Evolutionary conservation across 2,113 vertebrate species (phyloP).

Genomic region (Archilochus colubris): DNA sequence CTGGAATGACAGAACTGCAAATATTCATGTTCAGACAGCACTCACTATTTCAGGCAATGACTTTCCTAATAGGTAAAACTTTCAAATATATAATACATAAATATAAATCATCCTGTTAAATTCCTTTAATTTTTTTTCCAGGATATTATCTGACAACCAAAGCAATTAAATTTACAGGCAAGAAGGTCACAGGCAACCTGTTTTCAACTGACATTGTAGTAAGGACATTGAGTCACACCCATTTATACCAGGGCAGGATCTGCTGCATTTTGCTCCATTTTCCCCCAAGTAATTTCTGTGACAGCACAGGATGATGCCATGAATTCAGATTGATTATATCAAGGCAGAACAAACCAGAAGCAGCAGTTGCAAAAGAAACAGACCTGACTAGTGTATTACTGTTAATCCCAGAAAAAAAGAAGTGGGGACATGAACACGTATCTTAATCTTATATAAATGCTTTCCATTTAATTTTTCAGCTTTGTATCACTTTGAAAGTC

Average conservation of each 20-base stretch:
- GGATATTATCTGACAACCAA: not conserved
- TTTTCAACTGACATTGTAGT: not conserved
- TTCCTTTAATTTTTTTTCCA: not conserved
- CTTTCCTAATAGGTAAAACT: conserved; percentile 49
- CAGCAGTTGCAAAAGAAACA: not conserved
- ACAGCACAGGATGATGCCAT: not conserved
- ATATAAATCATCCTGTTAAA: conserved; percentile 27
- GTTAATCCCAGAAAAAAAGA: not conserved
- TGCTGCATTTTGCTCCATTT: not conserved
- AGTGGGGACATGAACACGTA: not conserved
- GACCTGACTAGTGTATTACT: not conserved
- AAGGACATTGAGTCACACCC: not conserved
- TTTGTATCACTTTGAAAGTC: not conserved
- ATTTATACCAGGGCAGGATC: not conserved
- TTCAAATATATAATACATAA: conserved; percentile 36
- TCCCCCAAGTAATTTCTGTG: not conserved
- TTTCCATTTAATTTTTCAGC: not conserved
- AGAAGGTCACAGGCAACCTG: not conserved
- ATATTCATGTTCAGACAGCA: conserved; percentile 15
- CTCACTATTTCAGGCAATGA: conserved; percentile 36
- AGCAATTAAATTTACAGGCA: conserved; percentile 25
- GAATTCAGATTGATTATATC: conserved; percentile 7
- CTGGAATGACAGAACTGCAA: conserved; percentile 4
- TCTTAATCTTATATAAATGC: not conserved
- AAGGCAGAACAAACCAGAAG: not conserved